Percentiles rank a stretch among this genome's conserved stretches.
Conservation (phyloP, 2,113 vertebrate genomes). For the Ageneiosus marmoratus region DNA sequence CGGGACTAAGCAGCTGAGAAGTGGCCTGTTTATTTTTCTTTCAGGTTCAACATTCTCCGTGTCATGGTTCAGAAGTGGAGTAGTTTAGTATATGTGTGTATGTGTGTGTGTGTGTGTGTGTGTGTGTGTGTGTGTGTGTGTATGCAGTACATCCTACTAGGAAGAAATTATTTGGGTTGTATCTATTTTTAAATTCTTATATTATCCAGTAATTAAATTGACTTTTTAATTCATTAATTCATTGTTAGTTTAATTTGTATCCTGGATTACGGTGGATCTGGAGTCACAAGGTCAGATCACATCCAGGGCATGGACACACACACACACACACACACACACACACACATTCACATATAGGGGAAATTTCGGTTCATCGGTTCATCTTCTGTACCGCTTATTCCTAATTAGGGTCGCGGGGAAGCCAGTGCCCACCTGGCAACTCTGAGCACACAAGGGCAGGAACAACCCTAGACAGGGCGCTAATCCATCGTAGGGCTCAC, state of each 20-base stretch:
- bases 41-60: constrained; percentile 63
- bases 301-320: background rate
- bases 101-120: constrained; percentile 11
- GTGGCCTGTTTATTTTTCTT: constrained; percentile 59
- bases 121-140: background rate
- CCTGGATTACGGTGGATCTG: background rate
- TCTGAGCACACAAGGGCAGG: too few species aligned
- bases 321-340: too few species aligned
- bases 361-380: too few species aligned
- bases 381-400: too few species aligned
- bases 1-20: constrained; percentile 77
- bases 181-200: background rate
- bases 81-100: constrained; percentile 14
- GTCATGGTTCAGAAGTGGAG: constrained; percentile 49
- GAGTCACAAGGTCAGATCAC: background rate
- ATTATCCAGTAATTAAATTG: background rate
- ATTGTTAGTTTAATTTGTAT: background rate
- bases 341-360: too few species aligned
- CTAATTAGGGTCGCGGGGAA: too few species aligned
- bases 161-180: too few species aligned
- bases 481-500: too few species aligned
- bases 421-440: too few species aligned
- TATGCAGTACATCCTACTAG: background rate
- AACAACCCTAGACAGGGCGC: too few species aligned
- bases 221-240: background rate